Base-by-base conservation (phyloP, 2,797 vertebrate species). In the Microhierax caerulescens region DNA sequence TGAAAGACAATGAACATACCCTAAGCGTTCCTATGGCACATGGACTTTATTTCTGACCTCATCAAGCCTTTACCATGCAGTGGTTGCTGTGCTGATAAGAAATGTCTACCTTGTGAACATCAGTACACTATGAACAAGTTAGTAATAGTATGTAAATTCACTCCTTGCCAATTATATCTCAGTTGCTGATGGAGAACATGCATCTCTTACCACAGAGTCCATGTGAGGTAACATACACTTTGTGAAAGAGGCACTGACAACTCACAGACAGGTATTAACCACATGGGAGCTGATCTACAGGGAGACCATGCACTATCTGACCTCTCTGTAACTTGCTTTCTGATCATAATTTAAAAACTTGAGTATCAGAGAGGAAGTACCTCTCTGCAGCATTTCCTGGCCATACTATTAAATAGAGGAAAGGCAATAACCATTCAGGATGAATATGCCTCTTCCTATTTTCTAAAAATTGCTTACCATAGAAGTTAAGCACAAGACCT, bases 271-370 rank as follows among this genome's bases (percentile, higher is more conserved):
- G 47, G 22, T 30, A 36, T 41, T 54, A 70, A 32, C 32, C 18
- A 9, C 32, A 27, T 0, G 0, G 37, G 43, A 95, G 48, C 28
- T 80, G 78, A 90, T 64, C 56, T 41, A 3, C 25, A 60, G n/a
- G 36, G 9, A 82, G 10, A 23, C 14, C 28, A 11, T 4, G 5
- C 16, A 23, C 41, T 53, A 11, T 7, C 0, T 0, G 20, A 65
- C 60, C n/a, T 90, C 56, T 48, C 30, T 63, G 34, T 19, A 67
- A 18, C 36, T 82, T 73, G n/a, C 47, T 74, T 85, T 85, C 72
- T 78, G 25, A 70, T 36, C 25, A 19, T 81, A 45, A 78, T 57
- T 60, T 80, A 34, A 90, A 93, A 95, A 69, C 13, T 48, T 48
- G 36, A 75, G 27, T 37, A 81, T 41, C 24, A 60, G 28, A 76